Conservation (phyloP, 2,113 vertebrate species). For the Eurypyga helias region DNA sequence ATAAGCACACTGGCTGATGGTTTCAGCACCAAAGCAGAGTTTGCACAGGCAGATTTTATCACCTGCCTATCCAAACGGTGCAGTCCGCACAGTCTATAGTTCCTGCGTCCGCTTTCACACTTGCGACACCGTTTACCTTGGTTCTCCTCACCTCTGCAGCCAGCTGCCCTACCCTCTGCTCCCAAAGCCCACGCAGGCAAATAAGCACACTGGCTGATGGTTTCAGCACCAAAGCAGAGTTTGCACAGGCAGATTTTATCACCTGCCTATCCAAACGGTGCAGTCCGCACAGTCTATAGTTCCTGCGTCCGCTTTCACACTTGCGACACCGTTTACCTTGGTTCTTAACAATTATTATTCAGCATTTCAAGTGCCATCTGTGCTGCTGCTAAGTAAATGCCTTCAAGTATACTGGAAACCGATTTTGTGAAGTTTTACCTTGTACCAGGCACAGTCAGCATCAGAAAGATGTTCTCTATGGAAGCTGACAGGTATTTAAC, state of each 20-base stretch:
- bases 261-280: neutral
- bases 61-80: neutral
- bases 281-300: neutral
- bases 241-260: slow-evolving; percentile 15
- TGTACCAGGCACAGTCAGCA: slow-evolving; percentile 20
- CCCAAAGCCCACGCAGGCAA: neutral
- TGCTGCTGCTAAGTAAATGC: slow-evolving; percentile 71
- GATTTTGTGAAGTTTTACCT: slow-evolving; percentile 66
- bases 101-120: neutral
- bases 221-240: neutral
- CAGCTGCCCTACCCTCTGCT: neutral
- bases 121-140: slow-evolving; percentile 34
- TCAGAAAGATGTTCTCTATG: slow-evolving; percentile 42
- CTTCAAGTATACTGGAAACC: slow-evolving; percentile 65
- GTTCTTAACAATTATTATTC: slow-evolving; percentile 68
- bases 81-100: neutral
- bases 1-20: neutral
- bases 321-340: slow-evolving; percentile 34
- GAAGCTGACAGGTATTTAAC: slow-evolving; percentile 58
- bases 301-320: neutral
- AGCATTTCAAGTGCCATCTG: slow-evolving; percentile 73
- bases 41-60: slow-evolving; percentile 15
- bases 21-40: neutral
- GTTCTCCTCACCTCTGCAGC: neutral
- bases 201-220: neutral